Conservation (phyloP, 2,888 invertebrate species). For the Dicranocentrus wangi region DNA sequence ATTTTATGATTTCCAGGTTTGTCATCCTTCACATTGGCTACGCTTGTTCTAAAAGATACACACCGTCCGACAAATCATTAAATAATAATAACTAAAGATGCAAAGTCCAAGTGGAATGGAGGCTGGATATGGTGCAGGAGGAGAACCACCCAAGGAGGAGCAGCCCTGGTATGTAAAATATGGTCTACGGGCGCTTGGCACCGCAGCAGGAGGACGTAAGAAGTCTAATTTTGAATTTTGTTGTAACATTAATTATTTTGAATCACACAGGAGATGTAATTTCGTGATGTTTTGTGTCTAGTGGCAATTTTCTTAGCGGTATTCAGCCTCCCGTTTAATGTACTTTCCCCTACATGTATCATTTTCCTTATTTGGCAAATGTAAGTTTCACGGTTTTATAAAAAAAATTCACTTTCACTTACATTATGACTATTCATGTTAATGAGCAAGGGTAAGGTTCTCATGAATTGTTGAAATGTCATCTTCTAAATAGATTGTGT, state of each 20-base stretch:
- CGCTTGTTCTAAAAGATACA: background rate
- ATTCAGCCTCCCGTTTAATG: constrained; percentile 81
- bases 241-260: too few species aligned
- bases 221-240: constrained; percentile 74
- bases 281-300: constrained; percentile 75
- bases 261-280: background rate
- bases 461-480: background rate
- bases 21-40: background rate
- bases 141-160: constrained; percentile 57
- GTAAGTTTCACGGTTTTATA: constrained; percentile 75
- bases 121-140: constrained; percentile 52
- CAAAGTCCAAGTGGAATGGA: constrained; percentile 69
- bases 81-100: too few species aligned
- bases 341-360: constrained; percentile 80
- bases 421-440: too few species aligned
- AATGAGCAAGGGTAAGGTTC: background rate
- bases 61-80: too few species aligned
- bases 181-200: constrained; percentile 87
- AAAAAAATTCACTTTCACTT: background rate
- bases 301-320: constrained; percentile 90
- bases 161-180: constrained; percentile 91
- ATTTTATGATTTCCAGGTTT: background rate
- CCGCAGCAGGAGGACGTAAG: constrained; percentile 87
- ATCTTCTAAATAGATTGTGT: constrained; percentile 78
- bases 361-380: constrained; percentile 90